A percentile compares a stretch with the other conserved stretches of the same genome.
Conservation (phyloP, 1,140 invertebrate genomes). For the Tetramorium parvispinum region DNA sequence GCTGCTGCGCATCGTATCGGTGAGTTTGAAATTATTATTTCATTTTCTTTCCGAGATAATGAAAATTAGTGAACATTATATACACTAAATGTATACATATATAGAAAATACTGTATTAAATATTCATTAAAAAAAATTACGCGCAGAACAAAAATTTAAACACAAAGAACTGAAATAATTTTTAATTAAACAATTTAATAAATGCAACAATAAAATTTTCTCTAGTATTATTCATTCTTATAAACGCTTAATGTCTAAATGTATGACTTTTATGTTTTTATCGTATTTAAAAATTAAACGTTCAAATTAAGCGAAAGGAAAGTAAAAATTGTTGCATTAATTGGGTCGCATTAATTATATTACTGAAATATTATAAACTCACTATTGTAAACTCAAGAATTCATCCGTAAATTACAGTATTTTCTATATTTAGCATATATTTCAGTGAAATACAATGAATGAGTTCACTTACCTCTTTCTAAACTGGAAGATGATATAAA, state of each 20-base stretch:
- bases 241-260: neutral
- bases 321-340: neutral
- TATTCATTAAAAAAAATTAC: neutral
- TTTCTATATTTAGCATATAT: conserved; percentile 59
- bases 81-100: neutral
- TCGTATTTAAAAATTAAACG: neutral
- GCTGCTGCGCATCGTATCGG: neutral
- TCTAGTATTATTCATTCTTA: neutral
- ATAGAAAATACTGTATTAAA: neutral
- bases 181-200: neutral
- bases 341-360: neutral
- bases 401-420: neutral
- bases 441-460: conserved; percentile 29
- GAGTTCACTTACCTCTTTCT: conserved; percentile 87
- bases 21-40: neutral
- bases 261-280: neutral
- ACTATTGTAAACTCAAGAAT: neutral
- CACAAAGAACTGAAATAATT: neutral
- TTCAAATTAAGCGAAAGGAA: neutral
- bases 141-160: neutral
- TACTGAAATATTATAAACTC: neutral
- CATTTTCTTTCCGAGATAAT: neutral
- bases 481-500: conserved; percentile 89
- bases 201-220: neutral
- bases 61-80: neutral